A percentile compares a stretch with the other conserved stretches of the same genome.
Conservation (phyloP, 2,797 vertebrate species). For the Karalla daura region DNA sequence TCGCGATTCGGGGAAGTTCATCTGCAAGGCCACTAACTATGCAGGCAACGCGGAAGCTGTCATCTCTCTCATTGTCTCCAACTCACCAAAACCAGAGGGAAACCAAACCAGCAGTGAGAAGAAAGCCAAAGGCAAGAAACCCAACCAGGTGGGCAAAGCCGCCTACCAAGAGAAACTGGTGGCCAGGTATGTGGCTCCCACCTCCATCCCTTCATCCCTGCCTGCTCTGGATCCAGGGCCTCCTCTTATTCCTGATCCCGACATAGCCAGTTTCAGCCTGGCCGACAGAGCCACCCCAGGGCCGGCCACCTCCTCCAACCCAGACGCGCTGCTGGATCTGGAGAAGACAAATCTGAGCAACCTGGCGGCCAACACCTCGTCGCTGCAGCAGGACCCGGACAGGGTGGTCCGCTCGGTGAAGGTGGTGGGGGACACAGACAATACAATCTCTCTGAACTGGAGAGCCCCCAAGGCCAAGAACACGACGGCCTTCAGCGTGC, state of each 20-base stretch:
- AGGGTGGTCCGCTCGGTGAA: constrained; percentile 90
- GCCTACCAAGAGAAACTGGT: constrained; percentile 90
- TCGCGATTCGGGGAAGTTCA: constrained; percentile 93
- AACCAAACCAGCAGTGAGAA: constrained; percentile 78
- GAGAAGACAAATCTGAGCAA: constrained; percentile 86
- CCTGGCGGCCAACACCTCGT: constrained; percentile 86
- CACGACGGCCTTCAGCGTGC: constrained; percentile 89
- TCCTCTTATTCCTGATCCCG: constrained; percentile 59
- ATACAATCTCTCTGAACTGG: constrained; percentile 93
- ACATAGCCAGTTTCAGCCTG: constrained; percentile 74
- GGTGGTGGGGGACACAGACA: constrained; percentile 93
- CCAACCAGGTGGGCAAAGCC: constrained; percentile 81
- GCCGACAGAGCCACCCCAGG: constrained; percentile 58
- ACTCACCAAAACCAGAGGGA: constrained; percentile 82
- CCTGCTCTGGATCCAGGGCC: constrained; percentile 50
- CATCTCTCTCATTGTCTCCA: constrained; percentile 90
- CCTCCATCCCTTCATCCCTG: constrained; percentile 67
- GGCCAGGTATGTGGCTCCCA: constrained; percentile 84
- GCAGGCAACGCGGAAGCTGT: constrained; percentile 90
- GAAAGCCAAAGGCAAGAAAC: constrained; percentile 81
- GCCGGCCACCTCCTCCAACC: constrained; percentile 64
- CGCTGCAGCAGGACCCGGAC: constrained; percentile 85
- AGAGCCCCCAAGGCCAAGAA: constrained; percentile 90
- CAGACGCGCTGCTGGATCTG: constrained; percentile 76
- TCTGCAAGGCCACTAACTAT: constrained; percentile 95